A percentile compares a stretch with the other conserved stretches of the same genome.
Evolutionary conservation across 2,888 invertebrate genomes (phyloP).

Genomic region (Drosophila testacea): DNA sequence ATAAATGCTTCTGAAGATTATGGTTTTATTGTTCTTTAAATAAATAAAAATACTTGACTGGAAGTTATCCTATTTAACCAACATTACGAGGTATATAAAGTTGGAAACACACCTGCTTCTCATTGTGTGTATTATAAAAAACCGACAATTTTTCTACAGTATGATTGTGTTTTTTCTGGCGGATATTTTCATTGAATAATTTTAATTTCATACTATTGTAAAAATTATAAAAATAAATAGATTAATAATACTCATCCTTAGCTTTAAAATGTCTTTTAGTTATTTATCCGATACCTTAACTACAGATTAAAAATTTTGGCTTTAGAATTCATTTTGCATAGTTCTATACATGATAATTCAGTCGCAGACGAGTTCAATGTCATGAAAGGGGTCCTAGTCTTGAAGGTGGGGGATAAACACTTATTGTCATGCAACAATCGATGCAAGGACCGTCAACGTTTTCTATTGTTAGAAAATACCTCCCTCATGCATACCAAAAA

Average conservation of each 20-base stretch:
- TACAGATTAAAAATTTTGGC: no score
- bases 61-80: background rate
- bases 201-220: no score
- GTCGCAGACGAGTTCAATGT: conserved; percentile 60
- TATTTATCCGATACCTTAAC: no score
- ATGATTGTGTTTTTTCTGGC: no score
- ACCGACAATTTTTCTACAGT: background rate
- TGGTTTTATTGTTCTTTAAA: background rate
- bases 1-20: background rate
- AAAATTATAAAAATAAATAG: no score
- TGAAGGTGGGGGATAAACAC: conserved; percentile 15
- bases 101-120: background rate
- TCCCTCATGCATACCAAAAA: conserved; percentile 12
- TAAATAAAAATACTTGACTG: background rate
- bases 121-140: background rate
- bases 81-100: background rate
- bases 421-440: conserved; percentile 23
- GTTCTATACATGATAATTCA: background rate
- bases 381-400: conserved; percentile 32
- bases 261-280: no score
- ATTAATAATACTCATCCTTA: no score
- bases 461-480: conserved; percentile 45
- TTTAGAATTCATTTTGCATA: background rate
- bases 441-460: conserved; percentile 36
- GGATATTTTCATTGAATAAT: no score